Evolutionary conservation across 2,113 vertebrate species (phyloP).

Genomic region (Tautogolabrus adspersus): DNA sequence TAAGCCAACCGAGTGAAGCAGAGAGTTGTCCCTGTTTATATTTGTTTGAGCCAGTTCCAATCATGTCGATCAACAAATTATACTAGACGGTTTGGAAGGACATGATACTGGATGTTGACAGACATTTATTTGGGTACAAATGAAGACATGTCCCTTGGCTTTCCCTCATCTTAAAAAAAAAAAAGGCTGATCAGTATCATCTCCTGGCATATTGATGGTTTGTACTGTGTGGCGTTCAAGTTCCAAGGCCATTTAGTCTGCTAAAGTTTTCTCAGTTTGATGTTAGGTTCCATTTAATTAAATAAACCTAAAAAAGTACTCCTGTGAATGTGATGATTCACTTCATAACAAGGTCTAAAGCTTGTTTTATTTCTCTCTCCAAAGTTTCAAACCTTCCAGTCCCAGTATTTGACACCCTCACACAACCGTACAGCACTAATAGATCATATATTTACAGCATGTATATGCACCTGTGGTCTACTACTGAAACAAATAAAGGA

Average conservation of each 20-base stretch:
- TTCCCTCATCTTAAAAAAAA: background rate
- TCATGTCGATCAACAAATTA: conserved; percentile 7
- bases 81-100: background rate
- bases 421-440: too few relatives aligned
- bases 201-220: conserved; percentile 1
- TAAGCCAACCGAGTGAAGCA: conserved; percentile 19
- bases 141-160: background rate
- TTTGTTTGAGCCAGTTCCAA: conserved; percentile 11
- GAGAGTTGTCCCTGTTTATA: background rate
- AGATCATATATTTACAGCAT: too few relatives aligned
- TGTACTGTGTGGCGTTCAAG: background rate
- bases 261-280: background rate
- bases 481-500: too few relatives aligned
- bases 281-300: background rate
- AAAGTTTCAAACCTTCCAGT: background rate
- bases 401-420: too few relatives aligned
- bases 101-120: background rate
- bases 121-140: conserved; percentile 10
- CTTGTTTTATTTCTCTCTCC: background rate
- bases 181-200: background rate
- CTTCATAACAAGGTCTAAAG: background rate
- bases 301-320: background rate
- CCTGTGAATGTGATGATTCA: background rate
- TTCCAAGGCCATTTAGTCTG: conserved; percentile 2
- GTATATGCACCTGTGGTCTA: too few relatives aligned